Evolutionary conservation across 2,888 invertebrate genomes (phyloP).

Genomic region (Julus scanicus): DNA sequence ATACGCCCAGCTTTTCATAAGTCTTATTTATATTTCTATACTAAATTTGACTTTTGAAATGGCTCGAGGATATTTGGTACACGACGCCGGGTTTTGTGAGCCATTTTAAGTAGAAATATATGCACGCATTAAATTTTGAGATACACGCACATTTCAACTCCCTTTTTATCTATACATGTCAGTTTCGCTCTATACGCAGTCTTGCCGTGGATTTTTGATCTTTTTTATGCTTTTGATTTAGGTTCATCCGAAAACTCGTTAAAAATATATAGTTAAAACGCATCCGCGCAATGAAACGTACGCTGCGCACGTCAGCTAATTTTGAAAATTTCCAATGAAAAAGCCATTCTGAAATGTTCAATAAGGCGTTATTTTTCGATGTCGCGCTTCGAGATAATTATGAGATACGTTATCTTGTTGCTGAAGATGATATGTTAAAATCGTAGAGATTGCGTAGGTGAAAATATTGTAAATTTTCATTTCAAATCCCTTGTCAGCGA

Average conservation of each 20-base stretch:
- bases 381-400: conserved; percentile 22
- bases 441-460: background rate
- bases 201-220: background rate
- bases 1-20: background rate
- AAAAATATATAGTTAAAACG: conserved; percentile 44
- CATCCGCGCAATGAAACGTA: background rate
- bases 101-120: conserved; percentile 31
- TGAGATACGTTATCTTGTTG: background rate
- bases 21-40: conserved; percentile 37
- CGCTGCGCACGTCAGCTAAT: conserved; percentile 35
- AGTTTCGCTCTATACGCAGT: background rate
- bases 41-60: conserved; percentile 18
- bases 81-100: conserved; percentile 1
- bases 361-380: conserved; percentile 17
- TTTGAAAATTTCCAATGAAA: conserved; percentile 12
- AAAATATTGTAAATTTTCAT: background rate
- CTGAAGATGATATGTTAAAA: conserved; percentile 17
- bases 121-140: background rate
- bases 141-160: conserved; percentile 21
- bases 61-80: background rate
- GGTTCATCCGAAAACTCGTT: conserved; percentile 21
- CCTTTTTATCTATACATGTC: conserved; percentile 22
- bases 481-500: background rate
- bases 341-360: conserved; percentile 36
- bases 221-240: conserved; percentile 34